Percentiles rank a stretch among this genome's conserved stretches.
These are phyloP conservation scores for Cotesia vestalis DNA, from an alignment of 1,140 invertebrate genomes.

Conservation along the genomic window DNA sequence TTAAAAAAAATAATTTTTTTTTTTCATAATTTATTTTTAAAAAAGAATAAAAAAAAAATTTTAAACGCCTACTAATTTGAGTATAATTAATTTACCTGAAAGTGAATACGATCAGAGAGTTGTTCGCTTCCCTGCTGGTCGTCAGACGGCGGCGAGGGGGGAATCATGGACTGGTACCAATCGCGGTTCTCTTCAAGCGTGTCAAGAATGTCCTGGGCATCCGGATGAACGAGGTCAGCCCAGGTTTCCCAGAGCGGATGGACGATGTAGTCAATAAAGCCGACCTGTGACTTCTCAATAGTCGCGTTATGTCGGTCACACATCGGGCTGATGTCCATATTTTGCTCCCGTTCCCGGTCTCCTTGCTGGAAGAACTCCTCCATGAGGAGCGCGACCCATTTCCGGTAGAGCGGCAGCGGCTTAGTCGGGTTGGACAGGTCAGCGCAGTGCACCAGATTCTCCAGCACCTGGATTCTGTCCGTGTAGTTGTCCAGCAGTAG, in stretches of 20 bases:
- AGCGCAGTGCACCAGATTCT: constrained; percentile 99
- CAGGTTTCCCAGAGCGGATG: constrained; percentile 99
- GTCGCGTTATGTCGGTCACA: constrained; percentile 95
- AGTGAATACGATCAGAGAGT: constrained; percentile 72
- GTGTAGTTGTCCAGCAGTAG: constrained; percentile 98
- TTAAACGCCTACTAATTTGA: no score
- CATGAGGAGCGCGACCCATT: constrained; percentile 94
- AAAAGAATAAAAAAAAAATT: no score
- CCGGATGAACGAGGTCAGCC: constrained; percentile 98
- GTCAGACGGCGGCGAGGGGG: constrained; percentile 75
- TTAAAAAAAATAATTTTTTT: background rate
- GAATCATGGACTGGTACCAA: constrained; percentile 93
- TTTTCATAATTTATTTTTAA: no score
- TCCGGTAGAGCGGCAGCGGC: constrained; percentile 89
- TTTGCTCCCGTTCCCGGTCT: constrained; percentile 89
- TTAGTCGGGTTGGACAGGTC: constrained; percentile 99
- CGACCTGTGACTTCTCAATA: constrained; percentile 96
- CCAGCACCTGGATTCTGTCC: constrained; percentile 87
- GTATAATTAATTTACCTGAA: constrained; percentile 65
- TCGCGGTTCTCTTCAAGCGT: constrained; percentile 98
- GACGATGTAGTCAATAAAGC: constrained; percentile 99
- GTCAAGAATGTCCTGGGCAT: constrained; percentile 97
- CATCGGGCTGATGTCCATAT: constrained; percentile 97
- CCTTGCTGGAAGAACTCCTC: constrained; percentile 98
- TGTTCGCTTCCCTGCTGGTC: constrained; percentile 62